Percentiles rank a stretch among this genome's conserved stretches.
These are phyloP conservation scores for Periophthalmus modestus DNA, from an alignment of 2,113 vertebrate genomes.

Conservation along the genomic window DNA sequence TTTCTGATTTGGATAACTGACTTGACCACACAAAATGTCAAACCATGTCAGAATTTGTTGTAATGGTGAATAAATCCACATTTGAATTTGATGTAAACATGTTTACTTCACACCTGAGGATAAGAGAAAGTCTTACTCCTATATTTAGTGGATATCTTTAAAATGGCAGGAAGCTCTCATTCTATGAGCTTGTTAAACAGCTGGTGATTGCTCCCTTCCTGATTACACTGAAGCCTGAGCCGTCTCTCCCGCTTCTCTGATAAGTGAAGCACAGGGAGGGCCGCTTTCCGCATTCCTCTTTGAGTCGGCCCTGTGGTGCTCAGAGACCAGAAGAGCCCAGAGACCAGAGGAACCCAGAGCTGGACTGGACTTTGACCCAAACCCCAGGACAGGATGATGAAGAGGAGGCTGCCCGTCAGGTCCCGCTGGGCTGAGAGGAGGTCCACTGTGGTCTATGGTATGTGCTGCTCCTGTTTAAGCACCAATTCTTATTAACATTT, in stretches of 20 bases:
- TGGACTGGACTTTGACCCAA: neutral
- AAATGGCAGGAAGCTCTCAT: conserved; percentile 39
- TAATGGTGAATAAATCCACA: too few relatives aligned
- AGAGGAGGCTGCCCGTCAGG: conserved; percentile 26
- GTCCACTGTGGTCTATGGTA: conserved; percentile 76
- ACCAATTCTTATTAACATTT: too few relatives aligned
- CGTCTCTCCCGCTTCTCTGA: conserved; percentile 40
- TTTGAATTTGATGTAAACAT: neutral
- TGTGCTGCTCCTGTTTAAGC: conserved; percentile 18
- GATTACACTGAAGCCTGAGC: conserved; percentile 52
- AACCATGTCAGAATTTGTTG: too few relatives aligned
- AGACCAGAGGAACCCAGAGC: neutral
- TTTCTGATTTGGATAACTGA: too few relatives aligned
- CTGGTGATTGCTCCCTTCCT: conserved; percentile 74
- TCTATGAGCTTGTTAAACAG: conserved; percentile 48
- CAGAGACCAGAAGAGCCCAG: neutral
- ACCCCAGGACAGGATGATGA: conserved; percentile 50
- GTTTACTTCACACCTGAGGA: neutral
- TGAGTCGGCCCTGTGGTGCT: conserved; percentile 3
- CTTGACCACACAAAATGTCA: too few relatives aligned
- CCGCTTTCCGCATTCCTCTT: conserved; percentile 77
- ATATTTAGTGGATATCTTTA: neutral
- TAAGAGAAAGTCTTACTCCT: neutral
- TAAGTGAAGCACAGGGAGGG: conserved; percentile 68
- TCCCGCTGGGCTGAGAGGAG: conserved; percentile 75